Conservation (phyloP, 2,797 vertebrate genomes). For the Lycodopsis pacificus region DNA sequence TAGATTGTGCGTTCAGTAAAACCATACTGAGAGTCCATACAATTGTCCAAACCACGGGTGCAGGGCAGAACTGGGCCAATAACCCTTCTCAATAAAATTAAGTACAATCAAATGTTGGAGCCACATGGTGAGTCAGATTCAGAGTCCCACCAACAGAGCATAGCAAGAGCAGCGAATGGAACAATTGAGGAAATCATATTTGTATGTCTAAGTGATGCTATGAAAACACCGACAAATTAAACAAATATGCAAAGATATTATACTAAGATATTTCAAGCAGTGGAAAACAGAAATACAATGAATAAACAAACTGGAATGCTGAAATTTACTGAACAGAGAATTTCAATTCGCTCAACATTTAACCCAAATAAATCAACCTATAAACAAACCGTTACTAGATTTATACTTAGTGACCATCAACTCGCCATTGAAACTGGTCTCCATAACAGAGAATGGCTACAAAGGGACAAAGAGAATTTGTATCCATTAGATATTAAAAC, state of each 20-base stretch:
- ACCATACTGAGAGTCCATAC: not conserved
- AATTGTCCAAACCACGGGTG: not conserved
- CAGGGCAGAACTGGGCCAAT: not conserved
- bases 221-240: not conserved
- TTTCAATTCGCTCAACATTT: not conserved
- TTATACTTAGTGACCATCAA: not conserved
- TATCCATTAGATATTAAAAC: not conserved
- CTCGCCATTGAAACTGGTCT: not conserved
- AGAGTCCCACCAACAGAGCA: not conserved
- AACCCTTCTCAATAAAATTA: not conserved
- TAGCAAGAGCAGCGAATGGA: not conserved
- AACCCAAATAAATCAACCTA: not conserved
- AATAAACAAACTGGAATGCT: not conserved
- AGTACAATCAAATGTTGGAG: not conserved
- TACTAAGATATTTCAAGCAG: not conserved
- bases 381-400: not conserved
- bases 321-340: not conserved
- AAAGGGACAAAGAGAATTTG: not conserved
- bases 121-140: not conserved
- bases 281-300: not conserved
- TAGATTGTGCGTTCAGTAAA: too few relatives aligned
- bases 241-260: not conserved
- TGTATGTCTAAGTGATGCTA: not conserved
- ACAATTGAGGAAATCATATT: not conserved
- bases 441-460: not conserved